phyloP scores from a whole-genome alignment of 1,140 invertebrate species.

The Limonius californicus region DNA sequence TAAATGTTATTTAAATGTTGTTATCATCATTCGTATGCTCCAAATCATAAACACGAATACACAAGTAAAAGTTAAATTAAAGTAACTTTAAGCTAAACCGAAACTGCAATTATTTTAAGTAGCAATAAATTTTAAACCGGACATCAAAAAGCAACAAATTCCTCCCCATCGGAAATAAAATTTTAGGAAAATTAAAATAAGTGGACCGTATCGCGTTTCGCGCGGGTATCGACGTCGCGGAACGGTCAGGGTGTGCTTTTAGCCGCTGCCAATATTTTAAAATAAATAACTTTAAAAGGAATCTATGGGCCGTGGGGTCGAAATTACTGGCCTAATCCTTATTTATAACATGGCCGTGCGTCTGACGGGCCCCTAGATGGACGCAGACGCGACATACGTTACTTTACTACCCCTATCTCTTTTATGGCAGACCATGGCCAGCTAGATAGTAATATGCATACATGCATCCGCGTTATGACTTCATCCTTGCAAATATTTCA shows the following conservation, averaged over 20 bases:
- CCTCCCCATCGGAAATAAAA: slow-evolving; percentile 22
- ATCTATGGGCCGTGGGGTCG: slow-evolving; percentile 40
- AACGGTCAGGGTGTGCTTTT: slow-evolving; percentile 27
- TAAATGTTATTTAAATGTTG: too few species aligned
- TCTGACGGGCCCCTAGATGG: slow-evolving; percentile 30
- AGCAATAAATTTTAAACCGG: not conserved
- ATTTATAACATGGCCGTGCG: slow-evolving; percentile 42
- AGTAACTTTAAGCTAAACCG: too few species aligned
- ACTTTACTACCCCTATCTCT: not conserved
- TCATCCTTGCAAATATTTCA: too few species aligned
- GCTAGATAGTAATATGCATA: slow-evolving; percentile 17
- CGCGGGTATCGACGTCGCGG: slow-evolving; percentile 20
- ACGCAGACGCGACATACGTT: slow-evolving; percentile 26
- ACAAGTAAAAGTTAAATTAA: too few species aligned
- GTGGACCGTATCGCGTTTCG: slow-evolving; percentile 43
- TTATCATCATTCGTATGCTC: too few species aligned
- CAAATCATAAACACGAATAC: too few species aligned
- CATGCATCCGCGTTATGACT: too few species aligned
- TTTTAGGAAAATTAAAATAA: slow-evolving; percentile 46
- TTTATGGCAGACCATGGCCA: not conserved
- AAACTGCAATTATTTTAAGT: slow-evolving; percentile 10
- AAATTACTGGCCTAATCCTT: slow-evolving; percentile 45
- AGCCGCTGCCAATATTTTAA: slow-evolving; percentile 45
- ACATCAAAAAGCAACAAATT: slow-evolving; percentile 15
- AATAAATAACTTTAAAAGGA: slow-evolving; percentile 47